Percentiles rank a stretch among this genome's conserved stretches.
phyloP scores from a whole-genome alignment of 37 sponge, comb jelly and placozoan species.

The Halichondria panicea region DNA sequence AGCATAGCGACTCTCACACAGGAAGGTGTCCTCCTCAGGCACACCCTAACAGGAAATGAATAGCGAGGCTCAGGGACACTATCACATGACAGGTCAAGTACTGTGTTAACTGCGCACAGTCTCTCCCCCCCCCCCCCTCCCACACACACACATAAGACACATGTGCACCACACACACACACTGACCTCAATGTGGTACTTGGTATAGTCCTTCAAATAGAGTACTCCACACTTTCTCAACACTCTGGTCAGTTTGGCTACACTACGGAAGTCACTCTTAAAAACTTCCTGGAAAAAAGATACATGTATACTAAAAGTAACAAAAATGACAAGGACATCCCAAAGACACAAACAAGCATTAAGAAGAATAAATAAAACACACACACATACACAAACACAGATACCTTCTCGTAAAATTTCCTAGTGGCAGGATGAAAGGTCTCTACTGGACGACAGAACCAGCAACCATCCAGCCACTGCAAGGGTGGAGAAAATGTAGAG shows the following conservation, averaged over 20 bases:
- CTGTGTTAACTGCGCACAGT: neutral
- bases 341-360: neutral
- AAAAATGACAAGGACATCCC: neutral
- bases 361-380: neutral
- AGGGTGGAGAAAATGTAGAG: neutral
- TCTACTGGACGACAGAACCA: conserved; percentile 90
- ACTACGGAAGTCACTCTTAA: conserved; percentile 77
- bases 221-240: conserved; percentile 57
- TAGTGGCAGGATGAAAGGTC: conserved; percentile 81
- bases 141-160: neutral
- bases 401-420: conserved; percentile 79
- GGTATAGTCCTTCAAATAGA: conserved; percentile 66
- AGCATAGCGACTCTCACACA: conserved; percentile 83
- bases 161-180: neutral
- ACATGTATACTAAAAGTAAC: too few relatives aligned
- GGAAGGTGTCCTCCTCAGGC: conserved; percentile 74
- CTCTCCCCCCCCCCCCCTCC: neutral
- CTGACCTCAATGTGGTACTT: conserved; percentile 59
- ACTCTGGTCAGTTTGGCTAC: conserved; percentile 39
- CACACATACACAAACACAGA: neutral
- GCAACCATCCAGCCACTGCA: conserved; percentile 79
- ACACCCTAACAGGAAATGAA: conserved; percentile 44
- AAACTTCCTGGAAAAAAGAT: conserved; percentile 65
- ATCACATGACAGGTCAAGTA: neutral
- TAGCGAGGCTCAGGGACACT: neutral